These are phyloP conservation scores for Venustaconcha ellipsiformis DNA, from an alignment of 1,140 invertebrate genomes.

Conservation along the genomic window DNA sequence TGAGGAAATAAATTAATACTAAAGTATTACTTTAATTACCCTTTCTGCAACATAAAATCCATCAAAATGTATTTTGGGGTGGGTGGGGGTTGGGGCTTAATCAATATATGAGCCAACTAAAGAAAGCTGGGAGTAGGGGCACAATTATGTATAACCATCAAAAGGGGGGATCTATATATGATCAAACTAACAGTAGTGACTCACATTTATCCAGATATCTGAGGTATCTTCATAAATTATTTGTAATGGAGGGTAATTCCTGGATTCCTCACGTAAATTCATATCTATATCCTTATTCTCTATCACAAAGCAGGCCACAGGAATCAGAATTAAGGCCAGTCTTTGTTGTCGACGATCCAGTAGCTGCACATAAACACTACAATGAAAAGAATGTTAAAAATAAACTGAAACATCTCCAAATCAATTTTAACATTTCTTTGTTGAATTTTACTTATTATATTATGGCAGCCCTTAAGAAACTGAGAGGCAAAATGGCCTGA, in stretches of 20 bases:
- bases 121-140: too few species aligned
- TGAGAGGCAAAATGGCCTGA: too few species aligned
- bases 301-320: constrained; percentile 57
- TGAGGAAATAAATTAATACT: too few species aligned
- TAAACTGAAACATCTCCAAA: neutral
- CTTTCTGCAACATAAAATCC: too few species aligned
- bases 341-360: constrained; percentile 87
- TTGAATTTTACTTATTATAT: neutral
- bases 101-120: too few species aligned
- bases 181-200: constrained; percentile 23
- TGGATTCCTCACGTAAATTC: constrained; percentile 26
- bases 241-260: constrained; percentile 43
- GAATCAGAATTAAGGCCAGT: constrained; percentile 75
- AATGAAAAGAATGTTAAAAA: constrained; percentile 49
- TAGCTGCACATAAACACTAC: constrained; percentile 90
- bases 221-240: constrained; percentile 77
- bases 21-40: too few species aligned
- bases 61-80: too few species aligned
- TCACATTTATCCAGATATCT: constrained; percentile 87
- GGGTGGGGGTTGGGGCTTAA: too few species aligned
- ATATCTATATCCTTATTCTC: constrained; percentile 38
- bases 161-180: too few species aligned
- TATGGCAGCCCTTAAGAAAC: neutral
- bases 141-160: too few species aligned
- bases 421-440: neutral